phyloP scores from a whole-genome alignment of 2,797 vertebrate species.

The Miichthys miiuy region DNA sequence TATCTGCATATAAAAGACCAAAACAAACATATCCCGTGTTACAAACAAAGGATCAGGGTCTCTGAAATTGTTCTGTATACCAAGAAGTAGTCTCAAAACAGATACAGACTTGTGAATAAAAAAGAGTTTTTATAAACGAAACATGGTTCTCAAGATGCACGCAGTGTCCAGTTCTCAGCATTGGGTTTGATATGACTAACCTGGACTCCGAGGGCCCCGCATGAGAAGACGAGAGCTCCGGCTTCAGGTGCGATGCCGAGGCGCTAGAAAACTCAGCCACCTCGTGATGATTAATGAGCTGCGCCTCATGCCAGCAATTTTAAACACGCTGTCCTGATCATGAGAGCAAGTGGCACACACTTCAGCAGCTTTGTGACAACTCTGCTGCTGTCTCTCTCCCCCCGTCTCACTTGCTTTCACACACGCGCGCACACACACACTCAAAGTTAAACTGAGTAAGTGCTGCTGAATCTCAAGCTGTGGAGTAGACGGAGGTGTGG shows the following conservation, averaged over 20 bases:
- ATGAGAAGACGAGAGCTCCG: constrained; percentile 16
- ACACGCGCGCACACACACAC: neutral
- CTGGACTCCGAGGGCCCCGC: neutral
- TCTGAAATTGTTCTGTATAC: neutral
- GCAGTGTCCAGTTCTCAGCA: neutral
- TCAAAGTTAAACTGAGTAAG: constrained; percentile 11
- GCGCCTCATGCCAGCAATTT: constrained; percentile 52
- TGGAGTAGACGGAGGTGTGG: constrained; percentile 6
- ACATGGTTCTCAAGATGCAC: neutral
- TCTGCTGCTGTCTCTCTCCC: constrained; percentile 4
- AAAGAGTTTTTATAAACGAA: constrained; percentile 8
- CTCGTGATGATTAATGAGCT: constrained; percentile 66
- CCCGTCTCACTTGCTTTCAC: neutral
- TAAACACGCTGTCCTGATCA: constrained; percentile 39
- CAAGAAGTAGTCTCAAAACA: constrained; percentile 4
- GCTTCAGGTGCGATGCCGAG: constrained; percentile 47
- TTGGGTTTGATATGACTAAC: constrained; percentile 34
- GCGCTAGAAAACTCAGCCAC: constrained; percentile 26
- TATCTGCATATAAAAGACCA: neutral
- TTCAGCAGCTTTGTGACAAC: constrained; percentile 36
- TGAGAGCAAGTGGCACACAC: constrained; percentile 18
- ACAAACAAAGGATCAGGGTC: neutral
- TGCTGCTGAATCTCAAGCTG: constrained; percentile 38
- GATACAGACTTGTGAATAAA: neutral
- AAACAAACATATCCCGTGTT: neutral